Evolutionary conservation across 2,797 vertebrate genomes (phyloP).

Genomic region (Dendrocincla tyrannina): DNA sequence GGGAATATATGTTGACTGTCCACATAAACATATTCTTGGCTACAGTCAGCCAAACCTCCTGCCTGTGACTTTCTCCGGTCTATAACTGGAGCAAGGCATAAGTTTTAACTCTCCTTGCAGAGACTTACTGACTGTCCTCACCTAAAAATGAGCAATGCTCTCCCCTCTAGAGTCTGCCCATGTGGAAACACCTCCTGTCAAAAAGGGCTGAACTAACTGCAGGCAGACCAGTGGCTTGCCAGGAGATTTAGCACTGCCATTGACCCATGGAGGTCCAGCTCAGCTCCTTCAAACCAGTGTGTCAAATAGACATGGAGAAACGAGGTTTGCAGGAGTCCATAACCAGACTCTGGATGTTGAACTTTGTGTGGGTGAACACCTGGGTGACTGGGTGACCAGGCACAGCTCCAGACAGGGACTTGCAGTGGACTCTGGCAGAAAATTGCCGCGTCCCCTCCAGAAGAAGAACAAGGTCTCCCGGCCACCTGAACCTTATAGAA

Average conservation of each 20-base stretch:
- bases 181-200: not conserved
- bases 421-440: not conserved
- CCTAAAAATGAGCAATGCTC: not conserved
- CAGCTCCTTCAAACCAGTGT: not conserved
- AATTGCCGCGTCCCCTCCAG: not conserved
- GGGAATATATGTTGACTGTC: not conserved
- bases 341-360: not conserved
- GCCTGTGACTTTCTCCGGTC: not conserved
- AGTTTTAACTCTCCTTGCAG: not conserved
- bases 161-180: not conserved
- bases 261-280: not conserved
- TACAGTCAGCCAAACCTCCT: not conserved
- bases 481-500: not conserved
- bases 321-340: not conserved
- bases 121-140: not conserved
- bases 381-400: not conserved
- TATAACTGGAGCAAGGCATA: not conserved
- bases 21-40: not conserved
- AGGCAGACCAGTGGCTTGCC: not conserved
- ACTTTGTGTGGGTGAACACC: accelerated
- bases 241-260: not conserved
- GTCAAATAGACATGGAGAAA: accelerated
- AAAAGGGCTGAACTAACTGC: not conserved
- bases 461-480: not conserved
- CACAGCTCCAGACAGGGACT: not conserved